Evolutionary conservation across 2,113 vertebrate species (phyloP).

Genomic region (Pao palembangensis): DNA sequence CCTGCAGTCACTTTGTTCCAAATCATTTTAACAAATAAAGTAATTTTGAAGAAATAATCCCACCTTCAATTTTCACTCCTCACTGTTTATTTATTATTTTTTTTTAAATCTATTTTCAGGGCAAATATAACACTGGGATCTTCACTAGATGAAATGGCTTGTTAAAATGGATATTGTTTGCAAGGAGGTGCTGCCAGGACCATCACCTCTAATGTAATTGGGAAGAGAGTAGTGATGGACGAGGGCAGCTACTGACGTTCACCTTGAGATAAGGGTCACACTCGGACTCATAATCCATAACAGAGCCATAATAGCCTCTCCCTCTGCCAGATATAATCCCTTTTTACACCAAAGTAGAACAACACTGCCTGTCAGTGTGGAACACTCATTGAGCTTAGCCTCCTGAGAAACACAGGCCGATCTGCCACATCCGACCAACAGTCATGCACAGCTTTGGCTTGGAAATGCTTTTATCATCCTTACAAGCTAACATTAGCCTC

Average conservation of each 20-base stretch:
- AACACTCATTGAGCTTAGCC: constrained; percentile 16
- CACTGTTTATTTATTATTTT: constrained; percentile 5
- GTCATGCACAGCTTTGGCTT: background rate
- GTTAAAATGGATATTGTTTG: constrained; percentile 48
- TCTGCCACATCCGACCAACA: background rate
- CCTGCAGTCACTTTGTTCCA: background rate
- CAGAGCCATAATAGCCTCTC: constrained; percentile 59
- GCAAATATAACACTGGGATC: constrained; percentile 26
- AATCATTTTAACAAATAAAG: background rate
- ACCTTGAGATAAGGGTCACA: constrained; percentile 71
- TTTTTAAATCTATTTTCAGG: constrained; percentile 11
- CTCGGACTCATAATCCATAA: constrained; percentile 68
- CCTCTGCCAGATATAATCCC: constrained; percentile 53
- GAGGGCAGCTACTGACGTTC: constrained; percentile 56
- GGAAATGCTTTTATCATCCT: background rate
- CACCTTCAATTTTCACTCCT: background rate
- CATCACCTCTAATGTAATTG: constrained; percentile 44
- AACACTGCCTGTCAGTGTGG: constrained; percentile 25
- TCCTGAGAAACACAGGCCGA: background rate
- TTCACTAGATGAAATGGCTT: constrained; percentile 32
- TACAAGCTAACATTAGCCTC: background rate
- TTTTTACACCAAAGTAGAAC: constrained; percentile 51
- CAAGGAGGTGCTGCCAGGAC: constrained; percentile 33
- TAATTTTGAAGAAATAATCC: constrained; percentile 20
- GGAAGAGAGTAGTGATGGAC: constrained; percentile 52